Percentiles rank a stretch among this genome's conserved stretches.
Conservation (phyloP, 2,113 vertebrate genomes). For the Todiramphus chloris region DNA sequence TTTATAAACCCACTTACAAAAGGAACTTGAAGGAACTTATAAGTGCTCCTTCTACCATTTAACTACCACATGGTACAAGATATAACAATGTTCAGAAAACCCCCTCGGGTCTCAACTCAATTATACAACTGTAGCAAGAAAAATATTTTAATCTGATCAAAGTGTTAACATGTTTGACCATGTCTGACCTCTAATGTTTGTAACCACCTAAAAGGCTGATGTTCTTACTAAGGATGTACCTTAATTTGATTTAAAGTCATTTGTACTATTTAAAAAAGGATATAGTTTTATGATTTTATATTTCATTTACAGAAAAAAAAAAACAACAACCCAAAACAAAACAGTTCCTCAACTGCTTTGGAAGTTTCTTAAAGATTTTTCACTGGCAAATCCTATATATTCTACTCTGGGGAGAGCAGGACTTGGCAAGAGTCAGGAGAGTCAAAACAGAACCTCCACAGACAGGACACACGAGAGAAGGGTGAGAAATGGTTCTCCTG, state of each 20-base stretch:
- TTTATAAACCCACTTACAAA: conserved; percentile 28
- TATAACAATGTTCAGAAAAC: conserved; percentile 72
- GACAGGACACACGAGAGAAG: rapidly evolving
- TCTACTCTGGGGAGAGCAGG: background rate
- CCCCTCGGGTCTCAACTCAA: conserved; percentile 69
- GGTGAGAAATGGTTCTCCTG: background rate
- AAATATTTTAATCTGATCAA: conserved; percentile 73
- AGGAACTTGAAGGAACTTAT: conserved; percentile 42
- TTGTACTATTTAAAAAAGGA: conserved; percentile 72
- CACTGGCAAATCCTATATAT: background rate
- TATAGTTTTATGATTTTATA: conserved; percentile 62
- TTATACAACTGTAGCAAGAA: conserved; percentile 71
- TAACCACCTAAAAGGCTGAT: conserved; percentile 70
- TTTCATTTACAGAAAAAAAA: conserved; percentile 29
- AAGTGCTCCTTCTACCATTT: conserved; percentile 44
- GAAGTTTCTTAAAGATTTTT: conserved; percentile 28
- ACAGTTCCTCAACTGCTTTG: conserved; percentile 12
- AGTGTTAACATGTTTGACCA: conserved; percentile 75
- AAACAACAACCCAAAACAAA: background rate
- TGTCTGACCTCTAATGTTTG: conserved; percentile 69
- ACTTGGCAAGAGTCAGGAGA: background rate
- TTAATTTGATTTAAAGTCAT: conserved; percentile 72
- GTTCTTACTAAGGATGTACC: conserved; percentile 50
- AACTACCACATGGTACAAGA: conserved; percentile 63
- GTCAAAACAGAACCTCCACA: background rate